A percentile compares a stretch with the other conserved stretches of the same genome.
Conservation (phyloP, 2,113 vertebrate genomes). For the Mobula birostris region DNA sequence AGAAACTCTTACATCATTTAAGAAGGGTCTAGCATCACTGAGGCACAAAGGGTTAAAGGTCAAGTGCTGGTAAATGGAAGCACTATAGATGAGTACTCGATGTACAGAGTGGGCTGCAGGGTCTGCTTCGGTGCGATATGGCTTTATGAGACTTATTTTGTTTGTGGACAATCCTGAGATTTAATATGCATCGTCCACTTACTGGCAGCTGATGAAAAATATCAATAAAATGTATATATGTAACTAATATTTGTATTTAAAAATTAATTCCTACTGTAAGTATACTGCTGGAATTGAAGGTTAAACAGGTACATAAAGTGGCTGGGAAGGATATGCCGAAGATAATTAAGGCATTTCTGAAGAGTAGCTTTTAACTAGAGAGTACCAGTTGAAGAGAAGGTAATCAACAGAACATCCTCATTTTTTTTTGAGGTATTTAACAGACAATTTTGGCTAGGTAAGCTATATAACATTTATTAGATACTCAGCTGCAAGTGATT, state of each 20-base stretch:
- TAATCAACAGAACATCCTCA: neutral
- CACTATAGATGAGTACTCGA: no score
- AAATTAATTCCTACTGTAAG: neutral
- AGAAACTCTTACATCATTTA: no score
- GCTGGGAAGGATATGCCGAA: neutral
- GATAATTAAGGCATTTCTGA: neutral
- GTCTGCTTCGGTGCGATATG: no score
- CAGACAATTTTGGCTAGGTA: neutral
- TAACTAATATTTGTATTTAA: neutral
- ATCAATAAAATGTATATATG: neutral
- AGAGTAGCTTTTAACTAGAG: neutral
- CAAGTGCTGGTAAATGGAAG: no score
- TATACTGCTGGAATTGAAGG: neutral
- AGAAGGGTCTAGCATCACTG: no score
- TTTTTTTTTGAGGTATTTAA: neutral
- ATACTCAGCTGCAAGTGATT: conserved; percentile 11
- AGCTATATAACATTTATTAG: neutral
- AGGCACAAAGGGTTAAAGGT: no score
- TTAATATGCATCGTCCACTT: neutral
- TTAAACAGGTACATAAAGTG: neutral
- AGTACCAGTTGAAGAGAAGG: neutral
- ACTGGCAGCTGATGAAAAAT: neutral
- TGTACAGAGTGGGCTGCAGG: no score
- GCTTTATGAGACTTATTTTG: neutral
- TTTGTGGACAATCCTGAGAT: neutral